These are phyloP conservation scores for Heliangelus exortis DNA, from an alignment of 2,797 vertebrate genomes.

Conservation along the genomic window DNA sequence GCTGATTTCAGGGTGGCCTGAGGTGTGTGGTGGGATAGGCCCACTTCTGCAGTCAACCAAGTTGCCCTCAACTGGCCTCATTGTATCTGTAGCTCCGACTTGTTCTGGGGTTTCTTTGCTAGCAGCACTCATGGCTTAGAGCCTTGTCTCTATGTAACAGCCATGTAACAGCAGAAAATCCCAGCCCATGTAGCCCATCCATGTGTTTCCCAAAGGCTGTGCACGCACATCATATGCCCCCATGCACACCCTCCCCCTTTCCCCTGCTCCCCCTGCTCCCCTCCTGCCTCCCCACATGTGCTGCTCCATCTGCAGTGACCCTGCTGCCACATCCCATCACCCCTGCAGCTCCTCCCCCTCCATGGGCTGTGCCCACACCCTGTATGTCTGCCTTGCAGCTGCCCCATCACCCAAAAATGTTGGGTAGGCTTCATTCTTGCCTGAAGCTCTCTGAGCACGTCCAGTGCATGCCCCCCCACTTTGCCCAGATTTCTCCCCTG, in stretches of 20 bases:
- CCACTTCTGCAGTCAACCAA: neutral
- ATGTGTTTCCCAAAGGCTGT: rapidly evolving
- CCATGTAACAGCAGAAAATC: constrained; percentile 76
- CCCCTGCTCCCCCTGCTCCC: rapidly evolving
- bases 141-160: constrained; percentile 75
- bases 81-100: neutral
- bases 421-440: neutral
- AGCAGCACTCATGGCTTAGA: constrained; percentile 16
- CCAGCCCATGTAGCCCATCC: neutral
- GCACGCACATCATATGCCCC: rapidly evolving
- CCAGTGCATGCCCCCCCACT: neutral
- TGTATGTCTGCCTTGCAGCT: neutral
- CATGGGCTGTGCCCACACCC: rapidly evolving
- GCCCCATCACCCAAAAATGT: neutral
- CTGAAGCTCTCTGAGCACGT: neutral
- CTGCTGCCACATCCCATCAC: rapidly evolving
- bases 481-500: neutral
- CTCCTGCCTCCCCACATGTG: rapidly evolving
- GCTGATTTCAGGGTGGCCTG: neutral
- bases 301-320: rapidly evolving
- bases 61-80: neutral
- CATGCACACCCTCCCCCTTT: neutral
- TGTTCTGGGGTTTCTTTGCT: neutral
- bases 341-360: neutral
- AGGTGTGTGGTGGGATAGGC: rapidly evolving